Percentiles rank a stretch among this genome's conserved stretches.
Conservation (phyloP, 2,888 invertebrate genomes). For the Melikaiella ostensackeni region DNA sequence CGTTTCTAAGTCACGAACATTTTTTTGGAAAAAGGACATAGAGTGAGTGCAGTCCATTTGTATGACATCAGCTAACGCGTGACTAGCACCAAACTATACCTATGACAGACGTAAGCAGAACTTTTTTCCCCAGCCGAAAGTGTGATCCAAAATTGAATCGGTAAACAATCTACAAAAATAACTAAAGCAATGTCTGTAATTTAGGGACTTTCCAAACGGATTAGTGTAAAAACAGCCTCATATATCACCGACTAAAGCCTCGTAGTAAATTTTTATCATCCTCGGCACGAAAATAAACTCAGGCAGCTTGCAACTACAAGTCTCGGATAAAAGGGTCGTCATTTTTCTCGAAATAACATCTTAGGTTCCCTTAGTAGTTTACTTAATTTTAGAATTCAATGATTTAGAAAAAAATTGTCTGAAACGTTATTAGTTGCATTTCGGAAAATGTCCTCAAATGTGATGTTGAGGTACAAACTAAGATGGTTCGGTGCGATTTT, state of each 20-base stretch:
- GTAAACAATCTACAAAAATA: constrained; percentile 5
- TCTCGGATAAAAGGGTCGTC: not conserved
- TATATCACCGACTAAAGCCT: constrained; percentile 8
- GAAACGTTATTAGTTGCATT: not conserved
- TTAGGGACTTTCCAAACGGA: not conserved
- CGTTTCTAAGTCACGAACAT: too few relatives aligned
- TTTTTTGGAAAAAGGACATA: not conserved
- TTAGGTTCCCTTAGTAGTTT: not conserved
- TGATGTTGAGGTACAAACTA: not conserved
- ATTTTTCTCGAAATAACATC: not conserved
- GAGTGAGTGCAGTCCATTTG: too few relatives aligned
- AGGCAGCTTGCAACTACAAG: not conserved
- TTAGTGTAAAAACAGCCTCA: not conserved
- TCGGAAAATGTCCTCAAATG: not conserved
- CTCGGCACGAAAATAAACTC: not conserved
- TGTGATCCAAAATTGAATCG: not conserved
- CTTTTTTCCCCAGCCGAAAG: not conserved
- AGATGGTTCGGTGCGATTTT: constrained; percentile 26
- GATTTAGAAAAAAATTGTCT: too few relatives aligned
- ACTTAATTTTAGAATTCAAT: not conserved
- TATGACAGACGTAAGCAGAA: not conserved
- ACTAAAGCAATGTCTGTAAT: not conserved
- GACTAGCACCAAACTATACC: not conserved
- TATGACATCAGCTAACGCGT: too few relatives aligned
- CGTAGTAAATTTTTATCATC: constrained; percentile 20